A percentile compares a stretch with the other conserved stretches of the same genome.
These are phyloP conservation scores for Chamaea fasciata DNA, from an alignment of 2,113 vertebrate genomes.

Conservation along the genomic window DNA sequence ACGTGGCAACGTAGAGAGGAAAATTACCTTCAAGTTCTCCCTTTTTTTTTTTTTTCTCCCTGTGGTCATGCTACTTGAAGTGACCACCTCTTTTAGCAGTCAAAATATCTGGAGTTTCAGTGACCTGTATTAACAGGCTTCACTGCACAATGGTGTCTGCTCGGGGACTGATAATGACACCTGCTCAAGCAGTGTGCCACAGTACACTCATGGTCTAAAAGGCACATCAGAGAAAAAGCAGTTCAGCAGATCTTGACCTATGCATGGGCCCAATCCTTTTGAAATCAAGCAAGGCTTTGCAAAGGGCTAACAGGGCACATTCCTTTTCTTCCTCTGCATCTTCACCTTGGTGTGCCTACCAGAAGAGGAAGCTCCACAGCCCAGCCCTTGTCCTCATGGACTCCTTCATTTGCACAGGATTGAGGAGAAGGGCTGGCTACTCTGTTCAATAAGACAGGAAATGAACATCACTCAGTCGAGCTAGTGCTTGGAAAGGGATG, in stretches of 20 bases:
- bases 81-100: not conserved
- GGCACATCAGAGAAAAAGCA: too few relatives aligned
- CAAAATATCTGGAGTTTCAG: not conserved
- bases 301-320: not conserved
- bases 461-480: not conserved
- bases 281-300: not conserved
- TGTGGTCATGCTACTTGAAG: not conserved
- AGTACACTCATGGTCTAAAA: not conserved
- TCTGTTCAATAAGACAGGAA: not conserved
- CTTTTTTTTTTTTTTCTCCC: not conserved
- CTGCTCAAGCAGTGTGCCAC: not conserved
- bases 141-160: not conserved
- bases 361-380: not conserved
- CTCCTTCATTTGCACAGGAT: not conserved
- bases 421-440: not conserved
- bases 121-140: not conserved
- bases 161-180: not conserved
- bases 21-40: not conserved
- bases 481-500: not conserved
- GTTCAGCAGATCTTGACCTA: not conserved
- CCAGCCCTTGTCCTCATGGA: not conserved
- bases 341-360: not conserved
- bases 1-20: accelerated
- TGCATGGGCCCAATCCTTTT: not conserved
- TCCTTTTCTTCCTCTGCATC: not conserved